These are phyloP conservation scores for Sturnira hondurensis DNA, from an alignment of 2,113 vertebrate genomes.

Conservation along the genomic window DNA sequence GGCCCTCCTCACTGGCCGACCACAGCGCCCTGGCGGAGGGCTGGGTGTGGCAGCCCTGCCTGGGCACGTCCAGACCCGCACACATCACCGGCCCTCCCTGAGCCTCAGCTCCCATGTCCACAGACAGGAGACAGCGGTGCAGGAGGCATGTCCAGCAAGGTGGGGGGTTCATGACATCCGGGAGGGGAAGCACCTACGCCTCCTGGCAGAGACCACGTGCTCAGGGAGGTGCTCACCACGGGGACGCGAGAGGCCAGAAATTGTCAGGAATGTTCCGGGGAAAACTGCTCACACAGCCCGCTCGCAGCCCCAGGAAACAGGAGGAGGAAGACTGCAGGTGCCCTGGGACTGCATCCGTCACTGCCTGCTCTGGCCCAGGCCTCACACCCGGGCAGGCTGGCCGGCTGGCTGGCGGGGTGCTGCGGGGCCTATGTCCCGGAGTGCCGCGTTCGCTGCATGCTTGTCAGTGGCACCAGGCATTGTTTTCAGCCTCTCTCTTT, in stretches of 20 bases:
- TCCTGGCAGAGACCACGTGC: not conserved
- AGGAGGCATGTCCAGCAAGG: not conserved
- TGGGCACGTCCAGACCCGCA: rapidly evolving
- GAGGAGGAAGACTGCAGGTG: rapidly evolving
- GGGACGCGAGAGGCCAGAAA: not conserved
- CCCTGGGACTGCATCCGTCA: rapidly evolving
- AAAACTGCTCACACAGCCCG: not conserved
- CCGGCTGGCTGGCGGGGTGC: rapidly evolving
- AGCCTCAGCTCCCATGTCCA: not conserved
- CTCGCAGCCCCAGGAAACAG: not conserved
- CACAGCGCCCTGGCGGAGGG: not conserved
- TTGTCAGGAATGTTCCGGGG: not conserved
- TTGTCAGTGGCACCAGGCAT: rapidly evolving
- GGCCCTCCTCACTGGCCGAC: not conserved
- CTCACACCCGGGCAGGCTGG: rapidly evolving
- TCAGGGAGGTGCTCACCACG: not conserved
- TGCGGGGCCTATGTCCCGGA: rapidly evolving
- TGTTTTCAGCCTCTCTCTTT: slow-evolving; percentile 10
- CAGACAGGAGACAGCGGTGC: rapidly evolving
- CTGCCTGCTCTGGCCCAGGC: too few relatives aligned
- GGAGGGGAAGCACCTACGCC: rapidly evolving
- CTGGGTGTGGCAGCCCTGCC: not conserved
- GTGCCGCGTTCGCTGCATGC: rapidly evolving
- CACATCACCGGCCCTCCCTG: not conserved
- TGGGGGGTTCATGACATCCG: rapidly evolving